A percentile compares a stretch with the other conserved stretches of the same genome.
These are phyloP conservation scores for Lepus oiostolus DNA, from an alignment of 2,797 vertebrate genomes.

Conservation along the genomic window DNA sequence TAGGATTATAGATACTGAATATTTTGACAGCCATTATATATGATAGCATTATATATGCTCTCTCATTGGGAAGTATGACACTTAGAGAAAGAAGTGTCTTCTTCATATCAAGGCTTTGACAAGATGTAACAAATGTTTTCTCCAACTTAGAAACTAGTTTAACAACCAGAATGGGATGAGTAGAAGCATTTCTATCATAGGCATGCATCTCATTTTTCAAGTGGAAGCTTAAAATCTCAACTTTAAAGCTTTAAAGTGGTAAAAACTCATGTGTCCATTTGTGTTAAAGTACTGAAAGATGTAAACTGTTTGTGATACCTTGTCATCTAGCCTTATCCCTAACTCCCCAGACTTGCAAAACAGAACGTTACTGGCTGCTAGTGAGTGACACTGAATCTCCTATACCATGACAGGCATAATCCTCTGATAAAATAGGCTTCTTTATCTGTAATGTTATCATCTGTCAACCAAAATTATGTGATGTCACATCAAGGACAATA, in stretches of 20 bases:
- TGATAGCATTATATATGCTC: neutral
- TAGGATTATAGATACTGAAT: conserved; percentile 74
- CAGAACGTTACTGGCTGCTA: conserved; percentile 74
- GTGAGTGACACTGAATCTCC: conserved; percentile 84
- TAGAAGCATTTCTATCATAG: conserved; percentile 76
- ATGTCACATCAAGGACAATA: conserved; percentile 83
- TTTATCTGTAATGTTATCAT: conserved; percentile 85
- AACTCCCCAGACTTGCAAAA: conserved; percentile 81
- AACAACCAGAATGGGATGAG: conserved; percentile 76
- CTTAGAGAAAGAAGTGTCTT: conserved; percentile 68
- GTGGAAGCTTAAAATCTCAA: conserved; percentile 72
- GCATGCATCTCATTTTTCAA: conserved; percentile 63
- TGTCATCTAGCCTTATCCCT: conserved; percentile 82
- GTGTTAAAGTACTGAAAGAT: conserved; percentile 78
- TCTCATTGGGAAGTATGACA: conserved; percentile 53
- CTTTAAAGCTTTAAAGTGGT: conserved; percentile 72
- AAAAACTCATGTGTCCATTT: conserved; percentile 72
- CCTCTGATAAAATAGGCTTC: conserved; percentile 85
- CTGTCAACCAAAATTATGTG: conserved; percentile 83
- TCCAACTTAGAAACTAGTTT: conserved; percentile 74
- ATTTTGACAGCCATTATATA: conserved; percentile 61
- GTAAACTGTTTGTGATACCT: conserved; percentile 80
- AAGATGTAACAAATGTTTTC: conserved; percentile 82
- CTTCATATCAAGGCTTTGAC: conserved; percentile 75
- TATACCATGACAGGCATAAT: conserved; percentile 85